A percentile compares a stretch with the other conserved stretches of the same genome.
Evolutionary conservation across 2,797 vertebrate genomes (phyloP).

Genomic region (Sebastes aleutianus): DNA sequence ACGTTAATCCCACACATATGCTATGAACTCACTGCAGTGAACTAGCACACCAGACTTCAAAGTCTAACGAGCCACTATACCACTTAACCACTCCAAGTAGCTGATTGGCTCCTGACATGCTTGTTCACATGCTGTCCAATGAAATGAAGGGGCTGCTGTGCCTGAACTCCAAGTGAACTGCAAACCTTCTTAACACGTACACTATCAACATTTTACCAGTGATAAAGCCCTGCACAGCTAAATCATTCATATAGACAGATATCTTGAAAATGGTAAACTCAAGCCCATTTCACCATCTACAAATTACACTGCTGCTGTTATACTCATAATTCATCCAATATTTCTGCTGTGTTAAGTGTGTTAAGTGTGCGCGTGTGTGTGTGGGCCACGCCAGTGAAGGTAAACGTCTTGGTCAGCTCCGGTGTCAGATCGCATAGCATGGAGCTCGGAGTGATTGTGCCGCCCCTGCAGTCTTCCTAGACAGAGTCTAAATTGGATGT

Average conservation of each 20-base stretch:
- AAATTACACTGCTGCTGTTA: neutral
- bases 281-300: neutral
- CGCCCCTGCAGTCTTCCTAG: conserved; percentile 41
- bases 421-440: conserved; percentile 33
- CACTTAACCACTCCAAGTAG: no score
- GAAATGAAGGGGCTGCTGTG: no score
- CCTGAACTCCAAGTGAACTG: no score
- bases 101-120: no score
- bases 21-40: no score
- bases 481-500: conserved; percentile 60
- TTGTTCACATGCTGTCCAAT: no score
- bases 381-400: conserved; percentile 8
- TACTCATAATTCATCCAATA: neutral
- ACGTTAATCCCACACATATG: no score
- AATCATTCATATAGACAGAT: neutral
- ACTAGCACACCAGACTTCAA: no score
- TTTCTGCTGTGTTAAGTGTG: neutral
- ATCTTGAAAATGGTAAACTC: neutral
- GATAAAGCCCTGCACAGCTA: neutral
- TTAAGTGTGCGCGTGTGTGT: neutral
- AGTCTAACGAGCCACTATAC: no score
- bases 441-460: conserved; percentile 43
- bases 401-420: conserved; percentile 30
- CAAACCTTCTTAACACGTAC: no score
- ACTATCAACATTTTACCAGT: neutral